Conservation (phyloP, 2,113 vertebrate species). For the Tragelaphus imberbis region DNA sequence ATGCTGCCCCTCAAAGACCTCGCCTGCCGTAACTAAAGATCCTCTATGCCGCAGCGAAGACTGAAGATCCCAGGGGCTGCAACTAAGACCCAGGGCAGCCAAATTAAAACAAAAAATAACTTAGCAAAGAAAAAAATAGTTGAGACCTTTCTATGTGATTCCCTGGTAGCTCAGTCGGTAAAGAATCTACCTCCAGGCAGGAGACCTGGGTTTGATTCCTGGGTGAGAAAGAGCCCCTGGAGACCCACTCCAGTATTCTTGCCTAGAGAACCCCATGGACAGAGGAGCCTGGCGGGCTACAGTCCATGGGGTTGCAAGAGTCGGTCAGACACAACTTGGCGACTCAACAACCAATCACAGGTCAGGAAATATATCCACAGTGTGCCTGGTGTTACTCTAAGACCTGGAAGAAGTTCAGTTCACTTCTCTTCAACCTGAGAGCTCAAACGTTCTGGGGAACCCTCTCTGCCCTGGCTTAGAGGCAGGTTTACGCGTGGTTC, state of each 20-base stretch:
- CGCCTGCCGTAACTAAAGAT: background rate
- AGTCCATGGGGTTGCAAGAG: background rate
- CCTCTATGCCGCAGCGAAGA: rapidly evolving
- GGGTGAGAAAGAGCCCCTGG: background rate
- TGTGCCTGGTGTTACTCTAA: background rate
- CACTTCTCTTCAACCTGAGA: background rate
- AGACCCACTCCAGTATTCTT: background rate
- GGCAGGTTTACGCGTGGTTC: background rate
- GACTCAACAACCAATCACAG: background rate
- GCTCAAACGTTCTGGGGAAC: background rate
- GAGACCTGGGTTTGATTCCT: background rate
- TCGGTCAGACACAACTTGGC: rapidly evolving
- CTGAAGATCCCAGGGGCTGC: background rate
- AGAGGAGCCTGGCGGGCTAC: background rate
- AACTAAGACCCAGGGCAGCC: background rate
- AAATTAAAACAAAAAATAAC: background rate
- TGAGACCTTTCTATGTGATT: background rate
- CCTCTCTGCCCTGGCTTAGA: background rate
- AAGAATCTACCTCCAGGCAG: background rate
- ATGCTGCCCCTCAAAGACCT: background rate
- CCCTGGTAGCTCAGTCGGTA: background rate
- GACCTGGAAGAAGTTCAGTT: background rate
- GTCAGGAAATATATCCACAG: rapidly evolving
- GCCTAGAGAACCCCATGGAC: background rate
- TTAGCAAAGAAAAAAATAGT: background rate